Percentiles rank a stretch among this genome's conserved stretches.
Conservation (phyloP, 1,140 invertebrate species). For the Cyphomyrmex costatus region DNA sequence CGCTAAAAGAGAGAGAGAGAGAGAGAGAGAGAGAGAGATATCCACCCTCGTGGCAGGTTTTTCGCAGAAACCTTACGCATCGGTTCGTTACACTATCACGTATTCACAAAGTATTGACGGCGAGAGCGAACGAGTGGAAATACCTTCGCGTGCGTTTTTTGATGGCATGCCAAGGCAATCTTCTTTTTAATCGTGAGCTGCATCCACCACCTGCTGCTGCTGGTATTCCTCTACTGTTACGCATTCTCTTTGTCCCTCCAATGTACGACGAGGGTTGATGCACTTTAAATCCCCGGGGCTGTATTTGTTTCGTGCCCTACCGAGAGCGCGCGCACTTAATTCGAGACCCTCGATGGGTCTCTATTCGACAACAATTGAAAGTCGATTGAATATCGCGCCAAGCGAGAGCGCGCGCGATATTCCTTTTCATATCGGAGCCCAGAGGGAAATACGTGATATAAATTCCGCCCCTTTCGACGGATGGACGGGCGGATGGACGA, state of each 20-base stretch:
- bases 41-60: too few relatives aligned
- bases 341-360: conserved; percentile 59
- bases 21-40: not conserved
- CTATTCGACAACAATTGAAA: conserved; percentile 71
- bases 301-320: conserved; percentile 68
- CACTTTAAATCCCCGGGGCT: conserved; percentile 49
- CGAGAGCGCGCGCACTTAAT: conserved; percentile 64
- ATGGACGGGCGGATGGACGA: not conserved
- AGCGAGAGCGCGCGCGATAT: conserved; percentile 38
- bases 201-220: conserved; percentile 64
- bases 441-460: conserved; percentile 47
- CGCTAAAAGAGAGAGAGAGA: not conserved
- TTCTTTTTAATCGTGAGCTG: conserved; percentile 24
- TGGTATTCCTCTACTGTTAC: not conserved
- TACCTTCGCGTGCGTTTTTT: not conserved
- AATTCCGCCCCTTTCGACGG: conserved; percentile 54
- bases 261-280: conserved; percentile 39
- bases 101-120: conserved; percentile 1
- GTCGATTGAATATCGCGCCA: conserved; percentile 52
- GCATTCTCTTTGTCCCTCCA: not conserved
- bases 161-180: not conserved
- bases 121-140: conserved; percentile 21
- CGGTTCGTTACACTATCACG: conserved; percentile 2
- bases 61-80: not conserved
- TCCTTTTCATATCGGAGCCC: conserved; percentile 47